Conservation (phyloP, 2,797 vertebrate species). For the Cyclopterus lumpus region DNA sequence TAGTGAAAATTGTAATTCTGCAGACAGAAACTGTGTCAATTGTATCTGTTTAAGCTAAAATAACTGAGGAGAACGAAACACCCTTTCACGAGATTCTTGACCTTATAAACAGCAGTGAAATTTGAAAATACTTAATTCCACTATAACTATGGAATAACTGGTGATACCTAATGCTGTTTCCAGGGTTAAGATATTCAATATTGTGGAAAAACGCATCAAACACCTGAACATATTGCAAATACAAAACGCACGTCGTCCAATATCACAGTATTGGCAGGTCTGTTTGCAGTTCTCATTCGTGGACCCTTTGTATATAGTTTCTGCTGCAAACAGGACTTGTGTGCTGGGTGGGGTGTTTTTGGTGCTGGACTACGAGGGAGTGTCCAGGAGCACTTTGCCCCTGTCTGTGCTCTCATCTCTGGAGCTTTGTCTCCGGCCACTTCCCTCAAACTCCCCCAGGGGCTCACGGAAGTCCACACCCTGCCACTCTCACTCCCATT, state of each 20-base stretch:
- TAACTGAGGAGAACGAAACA: not conserved
- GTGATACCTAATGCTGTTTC: not conserved
- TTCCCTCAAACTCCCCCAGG: slow-evolving; percentile 67
- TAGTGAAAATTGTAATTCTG: not conserved
- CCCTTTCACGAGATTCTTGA: not conserved
- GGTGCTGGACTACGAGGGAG: slow-evolving; percentile 43
- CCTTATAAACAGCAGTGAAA: not conserved
- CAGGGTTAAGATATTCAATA: not conserved
- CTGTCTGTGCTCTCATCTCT: slow-evolving; percentile 66
- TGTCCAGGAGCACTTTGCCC: slow-evolving; percentile 61
- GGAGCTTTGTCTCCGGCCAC: slow-evolving; percentile 67
- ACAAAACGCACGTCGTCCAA: not conserved
- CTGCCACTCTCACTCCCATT: slow-evolving; percentile 39
- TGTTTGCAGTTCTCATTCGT: not conserved
- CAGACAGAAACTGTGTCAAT: not conserved
- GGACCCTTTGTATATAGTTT: not conserved
- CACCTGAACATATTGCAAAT: not conserved
- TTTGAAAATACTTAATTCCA: not conserved
- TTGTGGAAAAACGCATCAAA: not conserved
- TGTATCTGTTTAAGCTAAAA: not conserved
- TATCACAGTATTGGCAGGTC: not conserved
- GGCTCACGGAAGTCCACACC: slow-evolving; percentile 69
- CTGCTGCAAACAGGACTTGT: slow-evolving; percentile 37
- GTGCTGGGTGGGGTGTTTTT: slow-evolving; percentile 41
- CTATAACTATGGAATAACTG: not conserved